Base-by-base conservation (phyloP, 1,140 invertebrate species). In the Rhopalosiphum maidis region DNA sequence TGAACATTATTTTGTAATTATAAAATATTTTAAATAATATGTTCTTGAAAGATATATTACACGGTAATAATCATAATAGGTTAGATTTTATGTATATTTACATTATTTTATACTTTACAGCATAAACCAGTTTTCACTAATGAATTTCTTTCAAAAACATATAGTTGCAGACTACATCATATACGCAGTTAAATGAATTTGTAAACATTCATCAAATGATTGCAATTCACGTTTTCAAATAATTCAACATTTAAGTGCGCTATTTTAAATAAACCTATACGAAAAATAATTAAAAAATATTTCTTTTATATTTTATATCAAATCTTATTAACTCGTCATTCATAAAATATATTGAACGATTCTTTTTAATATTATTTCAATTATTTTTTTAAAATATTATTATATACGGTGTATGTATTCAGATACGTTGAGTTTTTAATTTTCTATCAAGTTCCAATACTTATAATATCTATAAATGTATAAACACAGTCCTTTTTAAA, bases 1-100 rank as follows among this genome's bases (percentile, higher is more conserved):
- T 9, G 22, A 41, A 37, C 82, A 83, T 83, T 37, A 83, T 77
- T 35, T 77, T 21, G 60, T 35, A 77, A 77, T 77, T 77, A 77
- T 77, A 77, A 77, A 77, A 77, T 77, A 77, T 77, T 77, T 77
- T 77, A 77, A 77, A 77, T 77, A 77, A 77, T 77, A 77, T 60
- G 9, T 54, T 54, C 18, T n/a, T 77, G n/a, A n/a, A 77, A 77
- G 60, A 77, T 77, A 77, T n/a, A 77, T 77, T 77, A 77, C 60
- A 77, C 18, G 30, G 60, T 77, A 35, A 77, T 77, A 77, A 77
- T 51, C 21, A 51, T 77, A 77, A 77, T 77, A 77, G 60, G 60
- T 77, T 35, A n/a, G 60, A 68, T 68, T 77, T n/a, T 77, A 77
- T 77, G 30, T 77, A 77, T 51, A 51, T 77, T 77, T 77, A n/a